Conservation (phyloP, 2,113 vertebrate species). For the Sceloporus undulatus region DNA sequence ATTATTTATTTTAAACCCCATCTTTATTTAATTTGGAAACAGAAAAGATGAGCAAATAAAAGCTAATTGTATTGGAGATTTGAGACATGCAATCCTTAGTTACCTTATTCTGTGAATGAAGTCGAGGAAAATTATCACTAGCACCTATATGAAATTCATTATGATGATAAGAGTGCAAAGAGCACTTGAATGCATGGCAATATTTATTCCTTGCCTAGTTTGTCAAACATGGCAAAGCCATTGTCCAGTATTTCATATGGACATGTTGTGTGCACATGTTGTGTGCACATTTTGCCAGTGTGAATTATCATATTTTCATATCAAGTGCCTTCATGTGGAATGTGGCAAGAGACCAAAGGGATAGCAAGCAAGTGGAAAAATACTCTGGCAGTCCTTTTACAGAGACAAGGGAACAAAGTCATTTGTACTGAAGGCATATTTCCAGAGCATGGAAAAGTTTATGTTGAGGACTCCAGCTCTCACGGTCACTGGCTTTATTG, state of each 20-base stretch:
- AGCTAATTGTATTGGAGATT: slow-evolving; percentile 50
- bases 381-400: too few species aligned
- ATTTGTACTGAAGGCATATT: too few species aligned
- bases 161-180: slow-evolving; percentile 25
- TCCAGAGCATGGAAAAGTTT: too few species aligned
- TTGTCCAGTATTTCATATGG: not conserved
- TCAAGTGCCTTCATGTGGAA: not conserved
- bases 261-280: slow-evolving; percentile 18
- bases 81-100: slow-evolving; percentile 51
- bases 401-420: too few species aligned
- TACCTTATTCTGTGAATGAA: slow-evolving; percentile 38
- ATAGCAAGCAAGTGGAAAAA: too few species aligned
- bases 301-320: not conserved
- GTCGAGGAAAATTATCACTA: slow-evolving; percentile 46
- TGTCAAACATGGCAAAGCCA: slow-evolving; percentile 30
- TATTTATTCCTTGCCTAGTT: slow-evolving; percentile 55
- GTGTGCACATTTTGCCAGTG: not conserved
- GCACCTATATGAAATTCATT: slow-evolving; percentile 43
- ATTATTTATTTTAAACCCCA: slow-evolving; percentile 54
- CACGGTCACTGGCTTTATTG: too few species aligned
- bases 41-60: slow-evolving; percentile 59
- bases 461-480: too few species aligned
- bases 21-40: slow-evolving; percentile 56
- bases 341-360: too few species aligned
- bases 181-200: slow-evolving; percentile 52